Evolutionary conservation across 2,113 vertebrate species (phyloP).

Genomic region (Campylomormyrus numenius): DNA sequence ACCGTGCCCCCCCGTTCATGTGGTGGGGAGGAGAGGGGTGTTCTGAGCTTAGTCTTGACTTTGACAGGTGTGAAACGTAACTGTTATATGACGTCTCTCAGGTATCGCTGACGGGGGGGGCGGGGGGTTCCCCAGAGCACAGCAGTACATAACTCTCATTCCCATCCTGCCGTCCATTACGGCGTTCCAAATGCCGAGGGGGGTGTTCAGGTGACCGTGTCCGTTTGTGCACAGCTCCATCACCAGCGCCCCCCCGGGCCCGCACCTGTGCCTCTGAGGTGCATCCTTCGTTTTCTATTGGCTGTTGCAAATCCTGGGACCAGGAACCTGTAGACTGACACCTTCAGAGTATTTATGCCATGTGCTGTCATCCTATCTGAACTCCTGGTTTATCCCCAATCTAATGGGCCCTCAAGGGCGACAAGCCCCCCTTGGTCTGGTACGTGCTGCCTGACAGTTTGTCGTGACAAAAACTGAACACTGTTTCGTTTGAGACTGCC

Average conservation of each 20-base stretch:
- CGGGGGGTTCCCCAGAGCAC: background rate
- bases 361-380: background rate
- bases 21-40: background rate
- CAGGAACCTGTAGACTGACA: background rate
- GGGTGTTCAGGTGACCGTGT: background rate
- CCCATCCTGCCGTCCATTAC: background rate
- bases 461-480: background rate
- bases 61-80: constrained; percentile 1
- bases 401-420: background rate
- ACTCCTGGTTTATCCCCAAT: background rate
- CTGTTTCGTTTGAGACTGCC: background rate
- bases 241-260: background rate
- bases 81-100: background rate
- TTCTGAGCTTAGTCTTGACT: background rate
- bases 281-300: background rate
- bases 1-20: background rate
- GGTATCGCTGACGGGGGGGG: background rate
- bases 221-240: background rate
- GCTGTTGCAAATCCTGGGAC: background rate
- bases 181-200: background rate
- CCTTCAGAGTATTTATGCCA: background rate
- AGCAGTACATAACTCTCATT: background rate
- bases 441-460: background rate
- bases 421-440: background rate
- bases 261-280: background rate